Conservation (phyloP, 1,140 invertebrate species). For the Anoplophora glabripennis region DNA sequence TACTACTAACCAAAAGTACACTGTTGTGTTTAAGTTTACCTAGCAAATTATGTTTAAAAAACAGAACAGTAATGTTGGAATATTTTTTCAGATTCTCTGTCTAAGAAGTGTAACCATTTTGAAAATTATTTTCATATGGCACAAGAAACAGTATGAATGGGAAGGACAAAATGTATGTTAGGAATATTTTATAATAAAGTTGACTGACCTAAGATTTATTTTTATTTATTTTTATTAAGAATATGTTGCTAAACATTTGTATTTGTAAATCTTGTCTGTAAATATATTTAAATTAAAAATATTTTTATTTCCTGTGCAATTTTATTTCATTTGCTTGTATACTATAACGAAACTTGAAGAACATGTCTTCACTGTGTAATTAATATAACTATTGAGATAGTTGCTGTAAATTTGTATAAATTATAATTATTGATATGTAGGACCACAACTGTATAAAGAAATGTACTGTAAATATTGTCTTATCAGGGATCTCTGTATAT, state of each 20-base stretch:
- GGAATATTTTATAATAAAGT: background rate
- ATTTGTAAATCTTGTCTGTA: slow-evolving; percentile 5
- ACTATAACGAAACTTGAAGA: background rate
- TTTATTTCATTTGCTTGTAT: too few relatives aligned
- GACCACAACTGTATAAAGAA: slow-evolving; percentile 31
- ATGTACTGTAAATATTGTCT: slow-evolving; percentile 38
- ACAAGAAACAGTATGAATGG: too few relatives aligned
- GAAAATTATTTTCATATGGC: too few relatives aligned
- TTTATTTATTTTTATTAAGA: slow-evolving; percentile 7
- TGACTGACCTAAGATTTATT: background rate
- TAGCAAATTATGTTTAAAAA: too few relatives aligned
- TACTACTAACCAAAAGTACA: too few relatives aligned
- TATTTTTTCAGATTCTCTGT: too few relatives aligned
- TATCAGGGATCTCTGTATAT: slow-evolving; percentile 44
- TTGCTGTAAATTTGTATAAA: slow-evolving; percentile 26
- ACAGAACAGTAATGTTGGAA: too few relatives aligned
- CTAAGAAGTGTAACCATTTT: too few relatives aligned
- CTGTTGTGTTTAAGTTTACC: too few relatives aligned
- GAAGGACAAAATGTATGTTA: too few relatives aligned
- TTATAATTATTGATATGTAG: slow-evolving; percentile 19
- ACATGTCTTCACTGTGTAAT: background rate
- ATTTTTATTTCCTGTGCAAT: too few relatives aligned
- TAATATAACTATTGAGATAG: background rate
- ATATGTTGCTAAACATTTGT: slow-evolving; percentile 1
- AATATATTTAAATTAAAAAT: background rate